Conservation (phyloP, 2,888 invertebrate genomes). For the Sclerodermus sp. region DNA sequence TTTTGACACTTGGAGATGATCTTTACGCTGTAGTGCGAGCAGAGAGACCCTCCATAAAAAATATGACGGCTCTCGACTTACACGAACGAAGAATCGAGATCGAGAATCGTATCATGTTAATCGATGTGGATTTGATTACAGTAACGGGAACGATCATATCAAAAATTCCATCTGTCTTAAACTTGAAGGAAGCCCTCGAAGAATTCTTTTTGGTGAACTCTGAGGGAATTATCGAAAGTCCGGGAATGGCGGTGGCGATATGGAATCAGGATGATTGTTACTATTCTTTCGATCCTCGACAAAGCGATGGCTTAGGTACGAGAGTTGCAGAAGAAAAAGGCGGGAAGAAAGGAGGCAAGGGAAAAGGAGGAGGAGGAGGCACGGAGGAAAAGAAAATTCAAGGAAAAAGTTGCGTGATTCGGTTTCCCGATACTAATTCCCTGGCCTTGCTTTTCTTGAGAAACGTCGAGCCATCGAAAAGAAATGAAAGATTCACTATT, state of each 20-base stretch:
- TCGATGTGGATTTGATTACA: constrained; percentile 45
- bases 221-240: constrained; percentile 45
- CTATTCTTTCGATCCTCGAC: constrained; percentile 65
- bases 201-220: constrained; percentile 45
- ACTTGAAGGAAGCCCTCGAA: constrained; percentile 38
- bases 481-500: constrained; percentile 43
- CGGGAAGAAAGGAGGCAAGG: constrained; percentile 14
- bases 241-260: constrained; percentile 57
- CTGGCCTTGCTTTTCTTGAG: constrained; percentile 32
- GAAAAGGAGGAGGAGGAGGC: too few species aligned
- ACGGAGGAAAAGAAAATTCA: constrained; percentile 21
- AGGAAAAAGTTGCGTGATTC: constrained; percentile 46
- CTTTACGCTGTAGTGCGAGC: constrained; percentile 31
- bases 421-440: constrained; percentile 32
- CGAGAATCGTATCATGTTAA: constrained; percentile 30
- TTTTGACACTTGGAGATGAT: constrained; percentile 39
- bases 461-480: constrained; percentile 35
- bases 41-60: constrained; percentile 34
- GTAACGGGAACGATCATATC: constrained; percentile 45
- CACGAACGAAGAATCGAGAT: constrained; percentile 33
- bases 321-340: constrained; percentile 39
- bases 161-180: constrained; percentile 35
- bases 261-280: constrained; percentile 64
- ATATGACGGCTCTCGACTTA: constrained; percentile 41
- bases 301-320: constrained; percentile 50